Evolutionary conservation across 2,113 vertebrate genomes (phyloP), one percentile per base, ranked within the genome.

Genomic region (Caretta caretta): DNA sequence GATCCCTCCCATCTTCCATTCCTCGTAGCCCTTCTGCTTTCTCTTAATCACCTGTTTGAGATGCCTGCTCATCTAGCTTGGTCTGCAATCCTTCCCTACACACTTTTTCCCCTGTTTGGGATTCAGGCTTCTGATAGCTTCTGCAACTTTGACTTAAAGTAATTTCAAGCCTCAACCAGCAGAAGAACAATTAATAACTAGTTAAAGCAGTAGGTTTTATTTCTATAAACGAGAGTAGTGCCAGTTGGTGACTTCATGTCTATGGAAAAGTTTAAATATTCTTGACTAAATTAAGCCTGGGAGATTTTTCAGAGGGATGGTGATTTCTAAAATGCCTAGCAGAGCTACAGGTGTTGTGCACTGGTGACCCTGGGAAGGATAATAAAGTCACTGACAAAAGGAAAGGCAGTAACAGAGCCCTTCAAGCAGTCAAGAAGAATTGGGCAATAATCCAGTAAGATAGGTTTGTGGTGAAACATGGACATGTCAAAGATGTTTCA

Each of bases 191-290:
- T 94, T 93, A 96, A 96, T 89, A 91, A 95, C 94, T 62, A 92
- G 81, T 46, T 59, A 83, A 92, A 92, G 42, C 53, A 19, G 76
- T 13, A 85, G 80, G 54, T 94, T 95, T 96, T 92, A 92, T 94
- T 97, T 94, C 94, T 95, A 81, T 87, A 96, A 97, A 97, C 92
- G 69, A 42, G 90, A 62, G 83, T 76, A 92, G 38, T 93, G 96
- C 97, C 97, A 97, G 4, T 50, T 80, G 59, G 90, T 98, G 97
- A 98, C 90, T 96, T 96, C 94, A 97, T 31, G 86, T 97, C 96
- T 96, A 84, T 93, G 97, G 94, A 98, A 98, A 97, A 97, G 82
- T 95, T 97, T 94, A 97, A 97, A 96, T 96, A 93, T 57, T 92
- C 91, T 92, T 92, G 62, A 80, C 94, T 94, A 95, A 92, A 92